These are phyloP conservation scores for Tretioscincus oriximinensis DNA, from an alignment of 2,113 vertebrate genomes.

Conservation along the genomic window DNA sequence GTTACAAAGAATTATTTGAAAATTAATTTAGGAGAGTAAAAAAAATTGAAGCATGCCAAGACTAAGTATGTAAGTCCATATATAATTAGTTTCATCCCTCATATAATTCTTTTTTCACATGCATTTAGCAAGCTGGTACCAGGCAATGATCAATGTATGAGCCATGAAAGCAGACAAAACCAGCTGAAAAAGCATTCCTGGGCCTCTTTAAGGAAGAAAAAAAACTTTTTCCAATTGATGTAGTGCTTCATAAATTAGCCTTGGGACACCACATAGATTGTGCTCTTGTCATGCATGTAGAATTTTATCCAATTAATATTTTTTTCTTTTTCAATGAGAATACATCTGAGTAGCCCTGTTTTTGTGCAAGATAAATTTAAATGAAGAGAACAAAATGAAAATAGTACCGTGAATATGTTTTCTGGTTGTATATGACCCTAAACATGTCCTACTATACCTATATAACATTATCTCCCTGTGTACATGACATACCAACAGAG, in stretches of 20 bases:
- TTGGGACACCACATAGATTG: conserved; percentile 73
- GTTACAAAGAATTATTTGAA: conserved; percentile 37
- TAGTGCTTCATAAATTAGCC: conserved; percentile 72
- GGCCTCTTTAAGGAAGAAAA: conserved; percentile 56
- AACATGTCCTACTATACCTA: neutral
- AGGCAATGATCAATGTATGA: conserved; percentile 55
- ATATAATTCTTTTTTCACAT: conserved; percentile 49
- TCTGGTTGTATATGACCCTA: neutral
- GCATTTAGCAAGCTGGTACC: conserved; percentile 42
- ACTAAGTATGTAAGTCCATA: conserved; percentile 23
- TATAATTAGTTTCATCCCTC: conserved; percentile 42
- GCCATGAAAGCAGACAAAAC: conserved; percentile 59
- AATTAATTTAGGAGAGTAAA: conserved; percentile 26
- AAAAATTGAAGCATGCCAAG: conserved; percentile 35
- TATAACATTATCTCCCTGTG: neutral
- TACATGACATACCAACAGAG: no score
- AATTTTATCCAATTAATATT: conserved; percentile 72
- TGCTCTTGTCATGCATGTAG: conserved; percentile 71
- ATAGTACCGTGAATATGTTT: neutral
- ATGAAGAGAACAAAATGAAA: conserved; percentile 42
- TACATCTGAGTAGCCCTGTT: conserved; percentile 63
- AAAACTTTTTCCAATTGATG: conserved; percentile 63
- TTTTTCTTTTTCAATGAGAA: conserved; percentile 70
- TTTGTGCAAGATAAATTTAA: conserved; percentile 59
- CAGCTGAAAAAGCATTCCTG: conserved; percentile 61